Percentiles rank a stretch among this genome's conserved stretches.
Evolutionary conservation across 2,113 vertebrate species (phyloP).

Genomic region (Pandion haliaetus): DNA sequence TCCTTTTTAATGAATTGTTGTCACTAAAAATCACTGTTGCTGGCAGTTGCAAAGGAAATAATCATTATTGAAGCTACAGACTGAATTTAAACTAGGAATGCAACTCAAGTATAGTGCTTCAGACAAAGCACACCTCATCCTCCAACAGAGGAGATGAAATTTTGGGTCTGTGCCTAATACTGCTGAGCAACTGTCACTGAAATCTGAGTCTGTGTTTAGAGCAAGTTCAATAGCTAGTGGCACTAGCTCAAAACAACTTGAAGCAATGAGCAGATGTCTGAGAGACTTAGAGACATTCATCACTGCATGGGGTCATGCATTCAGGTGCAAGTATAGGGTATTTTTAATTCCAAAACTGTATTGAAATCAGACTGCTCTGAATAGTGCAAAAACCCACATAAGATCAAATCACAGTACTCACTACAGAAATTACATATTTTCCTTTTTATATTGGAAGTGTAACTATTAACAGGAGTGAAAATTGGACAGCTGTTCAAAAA

Average conservation of each 20-base stretch:
- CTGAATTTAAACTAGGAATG: constrained; percentile 9
- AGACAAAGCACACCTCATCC: not conserved
- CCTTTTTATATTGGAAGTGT: not conserved
- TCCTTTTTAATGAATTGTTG: not conserved
- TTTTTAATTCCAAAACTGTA: not conserved
- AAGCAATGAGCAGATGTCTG: not conserved
- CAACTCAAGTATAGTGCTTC: not conserved
- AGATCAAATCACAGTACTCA: not conserved
- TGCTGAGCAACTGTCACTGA: not conserved
- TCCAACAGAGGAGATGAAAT: not conserved
- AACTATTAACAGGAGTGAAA: not conserved
- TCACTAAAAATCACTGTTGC: not conserved
- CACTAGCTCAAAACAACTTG: not conserved
- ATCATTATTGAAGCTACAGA: not conserved
- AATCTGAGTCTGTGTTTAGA: not conserved
- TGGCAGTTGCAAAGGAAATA: not conserved
- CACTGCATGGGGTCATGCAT: not conserved
- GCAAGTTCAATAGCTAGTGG: not conserved
- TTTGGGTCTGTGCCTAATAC: not conserved
- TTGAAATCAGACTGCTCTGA: not conserved
- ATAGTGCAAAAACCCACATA: not conserved
- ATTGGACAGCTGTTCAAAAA: not conserved
- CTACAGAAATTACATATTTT: not conserved
- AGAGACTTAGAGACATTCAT: not conserved
- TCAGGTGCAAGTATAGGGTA: not conserved